These are phyloP conservation scores for Blera fallax DNA, from an alignment of 2,888 invertebrate species.

Conservation along the genomic window DNA sequence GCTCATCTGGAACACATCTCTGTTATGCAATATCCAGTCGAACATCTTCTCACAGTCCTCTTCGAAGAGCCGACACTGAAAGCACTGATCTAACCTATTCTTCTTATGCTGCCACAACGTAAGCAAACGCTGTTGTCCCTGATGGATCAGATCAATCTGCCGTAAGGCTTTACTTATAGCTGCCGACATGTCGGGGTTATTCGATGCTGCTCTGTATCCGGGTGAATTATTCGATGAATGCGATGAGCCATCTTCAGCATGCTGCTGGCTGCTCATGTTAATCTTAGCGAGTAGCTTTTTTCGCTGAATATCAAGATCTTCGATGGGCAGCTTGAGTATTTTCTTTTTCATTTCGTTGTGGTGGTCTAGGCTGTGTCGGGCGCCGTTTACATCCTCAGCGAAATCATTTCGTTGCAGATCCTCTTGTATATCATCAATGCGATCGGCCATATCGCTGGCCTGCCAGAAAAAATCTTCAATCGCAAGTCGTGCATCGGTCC, in stretches of 20 bases:
- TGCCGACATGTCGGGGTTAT: slow-evolving; percentile 83
- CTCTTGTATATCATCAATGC: slow-evolving; percentile 95
- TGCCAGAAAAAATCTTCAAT: slow-evolving; percentile 98
- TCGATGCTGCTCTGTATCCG: slow-evolving; percentile 75
- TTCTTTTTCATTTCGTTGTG: slow-evolving; percentile 97
- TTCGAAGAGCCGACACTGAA: slow-evolving; percentile 96
- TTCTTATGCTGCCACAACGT: slow-evolving; percentile 98
- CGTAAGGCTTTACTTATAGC: slow-evolving; percentile 88
- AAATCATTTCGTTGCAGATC: slow-evolving; percentile 96
- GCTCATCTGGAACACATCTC: slow-evolving; percentile 96
- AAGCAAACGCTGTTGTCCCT: slow-evolving; percentile 94
- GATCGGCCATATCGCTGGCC: slow-evolving; percentile 94
- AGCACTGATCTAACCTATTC: slow-evolving; percentile 96
- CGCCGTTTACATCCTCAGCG: slow-evolving; percentile 96
- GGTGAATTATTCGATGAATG: slow-evolving; percentile 82
- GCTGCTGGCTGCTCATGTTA: slow-evolving; percentile 82
- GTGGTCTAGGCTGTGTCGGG: slow-evolving; percentile 94
- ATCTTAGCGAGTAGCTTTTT: slow-evolving; percentile 83
- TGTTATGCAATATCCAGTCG: slow-evolving; percentile 98
- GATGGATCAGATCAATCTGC: slow-evolving; percentile 92
- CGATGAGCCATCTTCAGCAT: slow-evolving; percentile 74
- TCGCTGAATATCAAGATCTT: slow-evolving; percentile 95
- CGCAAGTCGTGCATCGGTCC: slow-evolving; percentile 97
- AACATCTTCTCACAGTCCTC: slow-evolving; percentile 99
- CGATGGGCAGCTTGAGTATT: slow-evolving; percentile 95